These are phyloP conservation scores for Enteromius argenteus DNA, from an alignment of 2,797 vertebrate genomes.

Conservation along the genomic window DNA sequence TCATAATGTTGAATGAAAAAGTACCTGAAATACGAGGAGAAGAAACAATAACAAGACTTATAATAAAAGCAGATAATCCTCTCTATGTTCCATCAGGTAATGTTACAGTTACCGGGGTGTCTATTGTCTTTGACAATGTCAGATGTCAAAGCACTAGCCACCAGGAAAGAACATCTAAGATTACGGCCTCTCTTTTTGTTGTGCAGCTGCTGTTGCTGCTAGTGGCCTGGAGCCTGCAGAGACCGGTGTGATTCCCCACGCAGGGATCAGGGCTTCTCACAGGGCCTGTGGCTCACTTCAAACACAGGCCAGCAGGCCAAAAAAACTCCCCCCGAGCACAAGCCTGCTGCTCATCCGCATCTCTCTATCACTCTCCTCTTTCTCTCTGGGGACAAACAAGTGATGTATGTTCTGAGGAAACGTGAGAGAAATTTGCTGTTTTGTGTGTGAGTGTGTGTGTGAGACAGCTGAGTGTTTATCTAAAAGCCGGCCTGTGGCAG, in stretches of 20 bases:
- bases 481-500: slow-evolving; percentile 50
- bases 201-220: slow-evolving; percentile 67
- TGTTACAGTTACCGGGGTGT: slow-evolving; percentile 55
- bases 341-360: slow-evolving; percentile 53
- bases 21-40: slow-evolving; percentile 38
- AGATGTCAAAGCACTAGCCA: slow-evolving; percentile 60
- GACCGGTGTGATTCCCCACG: slow-evolving; percentile 75
- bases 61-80: slow-evolving; percentile 54
- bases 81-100: slow-evolving; percentile 55
- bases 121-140: slow-evolving; percentile 62
- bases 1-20: slow-evolving; percentile 38
- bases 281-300: slow-evolving; percentile 83
- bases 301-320: slow-evolving; percentile 80
- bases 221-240: slow-evolving; percentile 75
- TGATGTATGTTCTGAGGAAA: slow-evolving; percentile 54
- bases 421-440: slow-evolving; percentile 50
- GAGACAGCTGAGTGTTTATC: slow-evolving; percentile 51
- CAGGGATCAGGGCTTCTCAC: slow-evolving; percentile 77
- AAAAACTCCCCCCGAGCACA: slow-evolving; percentile 65
- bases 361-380: slow-evolving; percentile 57
- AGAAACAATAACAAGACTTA: slow-evolving; percentile 35
- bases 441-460: slow-evolving; percentile 40
- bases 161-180: slow-evolving; percentile 65
- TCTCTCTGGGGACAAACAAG: slow-evolving; percentile 60
- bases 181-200: slow-evolving; percentile 65